These are phyloP conservation scores for Heterotis niloticus DNA, from an alignment of 2,113 vertebrate genomes.

Conservation along the genomic window DNA sequence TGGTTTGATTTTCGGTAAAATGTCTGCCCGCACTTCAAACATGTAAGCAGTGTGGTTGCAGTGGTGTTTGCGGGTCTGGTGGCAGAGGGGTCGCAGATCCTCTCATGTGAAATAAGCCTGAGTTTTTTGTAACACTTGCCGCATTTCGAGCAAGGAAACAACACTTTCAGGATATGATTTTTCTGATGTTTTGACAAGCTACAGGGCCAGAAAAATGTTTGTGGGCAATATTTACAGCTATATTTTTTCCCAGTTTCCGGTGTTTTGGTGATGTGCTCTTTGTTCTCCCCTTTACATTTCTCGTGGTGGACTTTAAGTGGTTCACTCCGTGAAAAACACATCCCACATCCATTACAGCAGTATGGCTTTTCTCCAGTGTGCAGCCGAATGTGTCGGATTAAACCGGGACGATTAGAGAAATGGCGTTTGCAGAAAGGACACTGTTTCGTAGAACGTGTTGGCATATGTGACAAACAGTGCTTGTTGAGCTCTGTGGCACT, in stretches of 20 bases:
- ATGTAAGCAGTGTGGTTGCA: slow-evolving; percentile 7
- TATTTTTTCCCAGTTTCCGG: slow-evolving; percentile 14
- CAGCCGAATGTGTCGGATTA: slow-evolving; percentile 57
- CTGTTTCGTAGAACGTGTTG: slow-evolving; percentile 38
- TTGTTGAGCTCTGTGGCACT: slow-evolving; percentile 46
- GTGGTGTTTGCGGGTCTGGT: neutral
- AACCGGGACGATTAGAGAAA: slow-evolving; percentile 42
- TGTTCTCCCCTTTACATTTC: slow-evolving; percentile 41
- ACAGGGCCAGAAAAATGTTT: slow-evolving; percentile 41
- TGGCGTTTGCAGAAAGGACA: slow-evolving; percentile 62
- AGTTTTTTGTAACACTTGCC: slow-evolving; percentile 51
- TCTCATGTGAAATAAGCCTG: slow-evolving; percentile 48
- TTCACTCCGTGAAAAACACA: slow-evolving; percentile 48
- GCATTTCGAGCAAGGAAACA: slow-evolving; percentile 56
- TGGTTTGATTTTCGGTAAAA: slow-evolving; percentile 11
- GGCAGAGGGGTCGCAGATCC: slow-evolving; percentile 16
- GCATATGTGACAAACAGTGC: slow-evolving; percentile 58
- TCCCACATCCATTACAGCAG: slow-evolving; percentile 57
- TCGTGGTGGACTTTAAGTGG: slow-evolving; percentile 46
- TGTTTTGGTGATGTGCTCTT: neutral
- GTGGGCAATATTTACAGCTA: slow-evolving; percentile 54
- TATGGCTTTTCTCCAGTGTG: slow-evolving; percentile 61
- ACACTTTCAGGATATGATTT: slow-evolving; percentile 50
- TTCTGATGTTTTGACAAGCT: slow-evolving; percentile 48
- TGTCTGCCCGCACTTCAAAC: slow-evolving; percentile 31